A percentile compares a stretch with the other conserved stretches of the same genome.
Conservation (phyloP, 1,140 invertebrate genomes). For the Ericerus pela region DNA sequence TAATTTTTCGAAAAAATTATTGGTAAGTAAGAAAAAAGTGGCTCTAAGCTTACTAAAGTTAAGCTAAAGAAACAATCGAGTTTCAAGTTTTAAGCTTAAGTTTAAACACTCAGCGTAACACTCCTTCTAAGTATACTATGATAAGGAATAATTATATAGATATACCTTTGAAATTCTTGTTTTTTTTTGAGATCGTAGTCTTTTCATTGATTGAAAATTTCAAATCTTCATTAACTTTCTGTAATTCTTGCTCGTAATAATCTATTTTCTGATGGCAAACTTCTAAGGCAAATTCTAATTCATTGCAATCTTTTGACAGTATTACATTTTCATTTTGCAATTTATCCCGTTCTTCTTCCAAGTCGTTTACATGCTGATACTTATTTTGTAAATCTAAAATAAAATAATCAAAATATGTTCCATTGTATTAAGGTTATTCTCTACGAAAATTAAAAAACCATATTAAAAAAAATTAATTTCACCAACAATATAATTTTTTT, state of each 20-base stretch:
- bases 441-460: neutral
- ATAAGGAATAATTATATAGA: no score
- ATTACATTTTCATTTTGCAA: neutral
- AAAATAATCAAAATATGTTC: neutral
- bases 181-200: no score
- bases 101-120: no score
- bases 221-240: neutral
- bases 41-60: no score
- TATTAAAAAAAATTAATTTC: neutral
- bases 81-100: no score
- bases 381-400: slow-evolving; percentile 1
- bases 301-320: neutral
- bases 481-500: neutral
- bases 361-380: neutral
- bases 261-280: slow-evolving; percentile 1
- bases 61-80: no score
- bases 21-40: no score
- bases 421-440: neutral
- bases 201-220: no score
- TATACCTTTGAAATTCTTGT: no score
- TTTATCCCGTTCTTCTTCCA: neutral
- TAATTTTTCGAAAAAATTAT: no score
- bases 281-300: slow-evolving; percentile 1
- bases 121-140: no score
- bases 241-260: neutral